Base-by-base conservation (phyloP, 2,888 invertebrate species). In the Drosophila atroscutellata region DNA sequence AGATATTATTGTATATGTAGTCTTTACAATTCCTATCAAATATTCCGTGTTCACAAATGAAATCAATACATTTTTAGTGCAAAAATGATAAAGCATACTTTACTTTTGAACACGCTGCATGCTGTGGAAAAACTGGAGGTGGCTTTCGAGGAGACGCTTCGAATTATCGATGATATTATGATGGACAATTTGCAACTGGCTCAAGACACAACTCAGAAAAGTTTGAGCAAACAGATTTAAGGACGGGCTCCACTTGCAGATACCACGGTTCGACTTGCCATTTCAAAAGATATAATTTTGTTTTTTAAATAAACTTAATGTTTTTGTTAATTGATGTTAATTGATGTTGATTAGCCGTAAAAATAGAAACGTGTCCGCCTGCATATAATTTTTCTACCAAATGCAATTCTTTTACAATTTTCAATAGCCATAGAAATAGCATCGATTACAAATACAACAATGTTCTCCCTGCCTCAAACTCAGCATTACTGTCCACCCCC, bases 361-460 rank as follows among this genome's bases (percentile, higher is more conserved):
- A 49, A 47, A 42, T 20, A 42, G 42, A 2, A 39, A 39, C 9
- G n/a, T 9, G 39, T 39, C 11, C 39, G 39, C 11, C 20, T 39
- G 2, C 7, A 20, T 7, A 20, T 20, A 20, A 7, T 15, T 45
- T 20, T 20, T 20, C 15, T 8, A 8, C 2, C 45, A 45, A 45
- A 24, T 18, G 24, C 24, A 34, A 34, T 18, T 24, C 61, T 26
- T n/a, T 32, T 28, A 34, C 47, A 58, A 75, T 68, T 73, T 64
- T 39, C 70, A 60, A 77, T 69, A 72, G 73, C 57, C 24, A 45
- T 63, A 47, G 34, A 72, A 65, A 37, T n/a, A 28, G 72, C 75
- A 83, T 86, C 89, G 81, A 86, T 90, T 88, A 84, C 76, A 77
- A 86, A 71, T 59, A 63, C 54, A 66, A 63, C 76, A 76, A 64